Percentiles rank a stretch among this genome's conserved stretches.
Conservation (phyloP, 2,888 invertebrate genomes). For the Eutolmus rufibarbis region DNA sequence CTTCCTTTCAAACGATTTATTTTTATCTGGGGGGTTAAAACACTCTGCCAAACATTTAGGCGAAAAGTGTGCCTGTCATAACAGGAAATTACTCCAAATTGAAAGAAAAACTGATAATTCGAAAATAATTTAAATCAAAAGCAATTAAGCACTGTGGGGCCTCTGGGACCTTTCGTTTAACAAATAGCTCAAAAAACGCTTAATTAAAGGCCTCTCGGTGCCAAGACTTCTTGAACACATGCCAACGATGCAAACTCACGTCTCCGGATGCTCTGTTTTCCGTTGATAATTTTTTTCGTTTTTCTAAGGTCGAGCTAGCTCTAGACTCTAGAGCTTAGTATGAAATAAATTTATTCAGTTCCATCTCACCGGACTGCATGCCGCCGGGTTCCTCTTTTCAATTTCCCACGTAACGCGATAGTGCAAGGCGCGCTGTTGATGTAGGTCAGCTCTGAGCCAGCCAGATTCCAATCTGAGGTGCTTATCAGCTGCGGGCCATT, state of each 20-base stretch:
- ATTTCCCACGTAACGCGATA: neutral
- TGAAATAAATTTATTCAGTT: neutral
- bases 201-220: neutral
- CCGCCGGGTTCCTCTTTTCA: neutral
- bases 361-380: neutral
- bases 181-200: neutral
- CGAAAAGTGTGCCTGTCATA: neutral
- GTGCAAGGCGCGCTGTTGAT: neutral
- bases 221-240: neutral
- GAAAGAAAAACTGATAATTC: neutral
- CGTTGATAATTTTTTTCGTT: neutral
- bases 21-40: neutral
- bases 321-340: neutral
- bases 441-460: neutral
- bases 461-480: neutral
- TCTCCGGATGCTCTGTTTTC: neutral
- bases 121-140: neutral
- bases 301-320: neutral
- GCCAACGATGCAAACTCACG: neutral
- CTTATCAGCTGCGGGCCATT: neutral
- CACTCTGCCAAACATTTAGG: neutral
- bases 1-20: neutral
- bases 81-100: neutral
- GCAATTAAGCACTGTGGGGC: neutral
- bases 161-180: neutral